Base-by-base conservation (phyloP, 2,888 invertebrate species). In the Napeogenes sylphis region DNA sequence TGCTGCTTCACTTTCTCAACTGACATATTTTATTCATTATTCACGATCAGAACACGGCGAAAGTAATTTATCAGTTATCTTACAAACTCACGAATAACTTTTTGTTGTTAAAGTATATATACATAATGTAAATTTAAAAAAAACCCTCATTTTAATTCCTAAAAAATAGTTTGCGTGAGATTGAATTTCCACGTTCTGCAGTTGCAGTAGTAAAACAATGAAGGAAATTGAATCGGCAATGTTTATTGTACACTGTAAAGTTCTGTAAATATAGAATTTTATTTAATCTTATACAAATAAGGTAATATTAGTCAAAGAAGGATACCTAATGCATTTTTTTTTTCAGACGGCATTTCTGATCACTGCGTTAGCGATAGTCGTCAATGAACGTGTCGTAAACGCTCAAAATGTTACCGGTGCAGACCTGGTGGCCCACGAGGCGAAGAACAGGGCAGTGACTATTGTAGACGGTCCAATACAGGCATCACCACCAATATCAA, bases 261-360 rank as follows among this genome's bases (percentile, higher is more conserved):
- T 35, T 35, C 35, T 35, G 35, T 35, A 8, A 42, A 42, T 42
- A 42, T 42, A 12, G 5, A 10, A 42, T 5, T 35, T 6, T 35
- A 35, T 35, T 42, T 3, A 42, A 2, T 42, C 42, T 3, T 3
- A 10, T 10, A 42, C 42, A 42, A 42, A 42, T 42, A 42, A 42
- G 12, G 42, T 10, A 42, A 12, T 42, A 42, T 42, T 42, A 42
- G 8, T 21, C 38, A 8, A 38, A 38, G 38, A 4, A 38, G 38
- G 38, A 12, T 42, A 42, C 10, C 42, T 42, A 42, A 42, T 42
- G 8, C 10, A 14, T 10, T 80, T 74, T 73, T 67, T 21, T 70
- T 81, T 83, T 55, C 87, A 90, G 90, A 84, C 86, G 83, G 79
- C 85, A 85, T 84, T 88, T 82, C 83, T 90, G 85, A 84, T 90